Conservation (phyloP, 2,797 vertebrate genomes). For the Cossypha niveicapilla region DNA sequence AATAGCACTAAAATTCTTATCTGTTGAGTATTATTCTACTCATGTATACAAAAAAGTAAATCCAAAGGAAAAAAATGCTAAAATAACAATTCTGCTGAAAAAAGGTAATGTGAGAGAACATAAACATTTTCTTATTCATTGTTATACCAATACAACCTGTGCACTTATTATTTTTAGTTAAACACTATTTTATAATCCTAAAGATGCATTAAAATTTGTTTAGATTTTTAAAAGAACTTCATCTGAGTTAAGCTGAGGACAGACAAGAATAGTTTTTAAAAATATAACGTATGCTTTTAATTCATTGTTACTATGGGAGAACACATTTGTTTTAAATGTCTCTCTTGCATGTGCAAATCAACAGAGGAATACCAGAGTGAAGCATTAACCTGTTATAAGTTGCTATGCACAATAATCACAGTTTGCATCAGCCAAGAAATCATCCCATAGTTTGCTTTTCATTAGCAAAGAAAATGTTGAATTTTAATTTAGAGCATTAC, state of each 20-base stretch:
- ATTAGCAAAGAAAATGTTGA: neutral
- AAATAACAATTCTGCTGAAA: neutral
- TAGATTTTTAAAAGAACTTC: neutral
- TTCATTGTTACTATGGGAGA: neutral
- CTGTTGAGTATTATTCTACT: neutral
- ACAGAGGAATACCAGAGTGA: neutral
- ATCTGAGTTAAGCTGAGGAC: neutral
- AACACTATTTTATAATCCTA: neutral
- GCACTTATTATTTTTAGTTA: neutral
- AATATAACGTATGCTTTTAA: neutral
- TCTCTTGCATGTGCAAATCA: neutral
- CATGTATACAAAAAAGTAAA: neutral
- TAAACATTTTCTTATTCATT: neutral
- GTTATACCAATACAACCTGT: neutral
- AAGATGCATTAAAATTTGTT: neutral
- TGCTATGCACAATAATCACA: neutral
- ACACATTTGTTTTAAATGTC: neutral
- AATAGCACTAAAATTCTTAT: neutral
- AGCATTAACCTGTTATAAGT: neutral
- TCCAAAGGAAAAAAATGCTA: neutral
- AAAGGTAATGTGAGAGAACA: neutral
- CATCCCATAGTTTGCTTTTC: neutral
- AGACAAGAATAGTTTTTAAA: neutral
- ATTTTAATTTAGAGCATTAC: neutral
- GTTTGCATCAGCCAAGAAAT: neutral